Evolutionary conservation across 2,888 invertebrate genomes (phyloP), one percentile per base, ranked within the genome.

Genomic region (Synanthedon formicaeformis): DNA sequence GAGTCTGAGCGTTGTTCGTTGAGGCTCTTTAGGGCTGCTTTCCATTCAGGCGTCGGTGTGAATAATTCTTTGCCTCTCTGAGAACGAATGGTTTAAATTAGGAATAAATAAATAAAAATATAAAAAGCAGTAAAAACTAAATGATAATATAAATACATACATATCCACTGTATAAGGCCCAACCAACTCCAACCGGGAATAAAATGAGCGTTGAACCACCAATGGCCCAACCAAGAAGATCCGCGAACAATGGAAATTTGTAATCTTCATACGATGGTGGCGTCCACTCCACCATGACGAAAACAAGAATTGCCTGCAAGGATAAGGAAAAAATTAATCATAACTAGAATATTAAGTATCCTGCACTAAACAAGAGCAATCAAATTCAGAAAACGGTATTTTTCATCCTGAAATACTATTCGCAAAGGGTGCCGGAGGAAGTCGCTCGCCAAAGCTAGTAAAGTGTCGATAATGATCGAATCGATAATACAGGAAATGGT

Each of bases 211-310:
- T 94, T 1, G 92, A 81, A 1, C 92, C 58, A 0, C 94, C 93
- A 53, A 95, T 90, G 50, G 90, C 67, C 91, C 93, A 92, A 4
- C 95, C 95, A 34, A 94, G 70, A 1, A 84, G 72, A 59, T 92
- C 91, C 12, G 94, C 93, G 89, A 92, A 93, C 11, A 70, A 58
- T 0, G 94, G 94, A 72, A 94, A 95, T 10, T 72, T 69, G 63
- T 93, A 92, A 52, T 81, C 82, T 49, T 89, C 92, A 66, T 94
- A 94, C 4, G 75, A 65, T 0, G 93, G 91, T 0, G 91, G 74
- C 14, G 82, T 72, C 87, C 93, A 93, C 58, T 91, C 90, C 4
- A 87, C 73, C 83, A 94, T 91, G 53, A 93, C 92, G 73, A 95
- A 95, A 6, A 90, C 79, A 57, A 95, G 89, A 51, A 95, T 91